Evolutionary conservation across 2,113 vertebrate genomes (phyloP).

Genomic region (Tringa solitaria): DNA sequence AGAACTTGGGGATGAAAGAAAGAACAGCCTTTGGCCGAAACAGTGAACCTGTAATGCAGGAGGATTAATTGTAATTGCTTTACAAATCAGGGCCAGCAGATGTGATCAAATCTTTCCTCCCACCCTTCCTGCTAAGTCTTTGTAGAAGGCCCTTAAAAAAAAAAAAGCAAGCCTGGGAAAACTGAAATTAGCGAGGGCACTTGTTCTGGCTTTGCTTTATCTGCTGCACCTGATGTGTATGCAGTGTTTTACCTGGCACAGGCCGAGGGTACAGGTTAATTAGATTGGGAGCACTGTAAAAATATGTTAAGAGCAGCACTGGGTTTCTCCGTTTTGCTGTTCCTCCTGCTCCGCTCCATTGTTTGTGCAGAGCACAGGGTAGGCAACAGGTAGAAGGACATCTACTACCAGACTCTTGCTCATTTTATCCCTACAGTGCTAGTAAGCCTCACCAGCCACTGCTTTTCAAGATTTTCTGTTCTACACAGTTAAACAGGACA

Average conservation of each 20-base stretch:
- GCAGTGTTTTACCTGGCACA: not conserved
- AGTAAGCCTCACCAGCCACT: not conserved
- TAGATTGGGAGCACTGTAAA: fast-evolving
- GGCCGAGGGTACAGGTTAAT: not conserved
- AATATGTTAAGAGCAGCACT: fast-evolving
- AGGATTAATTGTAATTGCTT: not conserved
- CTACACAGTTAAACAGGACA: not conserved
- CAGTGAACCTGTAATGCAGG: not conserved
- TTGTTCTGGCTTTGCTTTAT: not conserved
- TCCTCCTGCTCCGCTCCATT: not conserved
- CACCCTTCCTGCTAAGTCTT: not conserved
- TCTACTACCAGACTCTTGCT: not conserved
- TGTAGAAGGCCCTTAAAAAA: not conserved
- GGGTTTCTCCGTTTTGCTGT: not conserved
- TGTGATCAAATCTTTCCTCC: not conserved
- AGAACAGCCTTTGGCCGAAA: not conserved
- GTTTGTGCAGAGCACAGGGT: fast-evolving
- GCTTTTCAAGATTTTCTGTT: not conserved
- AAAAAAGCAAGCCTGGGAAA: not conserved
- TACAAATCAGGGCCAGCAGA: not conserved
- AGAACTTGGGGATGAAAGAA: not conserved
- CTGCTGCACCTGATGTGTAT: not conserved
- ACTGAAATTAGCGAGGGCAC: fast-evolving
- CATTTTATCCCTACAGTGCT: not conserved
- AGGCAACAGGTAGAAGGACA: not conserved